These are phyloP conservation scores for Parasteatoda tepidariorum DNA, from an alignment of 1,140 invertebrate species.

Conservation along the genomic window DNA sequence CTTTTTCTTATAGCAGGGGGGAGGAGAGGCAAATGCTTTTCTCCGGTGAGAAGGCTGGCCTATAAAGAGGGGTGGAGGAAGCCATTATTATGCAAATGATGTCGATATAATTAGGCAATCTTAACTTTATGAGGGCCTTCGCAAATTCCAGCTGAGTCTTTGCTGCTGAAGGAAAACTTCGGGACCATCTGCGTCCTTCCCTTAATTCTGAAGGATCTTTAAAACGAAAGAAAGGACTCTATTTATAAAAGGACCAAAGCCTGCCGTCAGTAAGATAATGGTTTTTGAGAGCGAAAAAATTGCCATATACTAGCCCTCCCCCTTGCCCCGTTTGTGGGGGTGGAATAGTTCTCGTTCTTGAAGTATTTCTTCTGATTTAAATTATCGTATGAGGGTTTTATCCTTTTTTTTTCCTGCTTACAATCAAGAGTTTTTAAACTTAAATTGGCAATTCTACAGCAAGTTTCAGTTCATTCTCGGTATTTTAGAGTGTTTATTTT, in stretches of 20 bases:
- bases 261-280: conserved; percentile 25
- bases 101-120: conserved; percentile 59
- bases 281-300: conserved; percentile 53
- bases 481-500: too few relatives aligned
- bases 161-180: conserved; percentile 4
- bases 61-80: conserved; percentile 37
- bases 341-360: conserved; percentile 3
- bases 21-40: conserved; percentile 32
- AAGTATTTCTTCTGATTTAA: background rate
- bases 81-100: conserved; percentile 60
- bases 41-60: conserved; percentile 1
- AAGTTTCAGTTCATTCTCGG: too few relatives aligned
- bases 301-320: background rate
- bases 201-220: conserved; percentile 9
- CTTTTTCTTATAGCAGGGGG: conserved; percentile 34
- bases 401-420: too few relatives aligned
- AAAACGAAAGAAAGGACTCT: conserved; percentile 29
- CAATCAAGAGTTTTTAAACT: too few relatives aligned
- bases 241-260: conserved; percentile 37
- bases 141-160: conserved; percentile 54
- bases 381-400: too few relatives aligned
- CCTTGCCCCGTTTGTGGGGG: background rate
- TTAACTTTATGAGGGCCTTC: conserved; percentile 53
- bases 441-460: too few relatives aligned
- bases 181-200: conserved; percentile 32